Evolutionary conservation across 2,113 vertebrate genomes (phyloP).

Genomic region (Narcine bancroftii): DNA sequence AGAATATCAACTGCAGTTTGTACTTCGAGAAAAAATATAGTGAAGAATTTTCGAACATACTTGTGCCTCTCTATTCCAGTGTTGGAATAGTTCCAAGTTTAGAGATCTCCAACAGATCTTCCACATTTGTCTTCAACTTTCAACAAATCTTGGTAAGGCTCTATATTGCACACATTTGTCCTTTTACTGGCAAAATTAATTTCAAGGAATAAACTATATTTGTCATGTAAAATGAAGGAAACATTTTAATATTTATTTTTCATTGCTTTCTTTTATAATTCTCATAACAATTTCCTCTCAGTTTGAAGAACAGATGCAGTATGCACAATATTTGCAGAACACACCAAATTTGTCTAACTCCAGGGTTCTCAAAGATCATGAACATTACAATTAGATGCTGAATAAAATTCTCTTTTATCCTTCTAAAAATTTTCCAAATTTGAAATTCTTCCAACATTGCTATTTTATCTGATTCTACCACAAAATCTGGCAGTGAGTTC

Average conservation of each 20-base stretch:
- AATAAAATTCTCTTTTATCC: not conserved
- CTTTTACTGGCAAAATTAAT: not conserved
- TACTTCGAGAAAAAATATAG: not conserved
- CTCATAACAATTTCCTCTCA: too few relatives aligned
- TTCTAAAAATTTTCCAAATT: not conserved
- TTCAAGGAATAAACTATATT: not conserved
- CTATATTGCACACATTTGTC: not conserved
- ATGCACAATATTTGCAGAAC: not conserved
- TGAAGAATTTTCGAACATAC: too few relatives aligned
- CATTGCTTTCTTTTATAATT: not conserved
- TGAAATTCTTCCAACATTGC: not conserved
- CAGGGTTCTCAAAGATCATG: not conserved
- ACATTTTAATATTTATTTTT: not conserved
- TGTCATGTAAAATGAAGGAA: not conserved
- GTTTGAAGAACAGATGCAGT: not conserved
- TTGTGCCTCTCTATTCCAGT: not conserved
- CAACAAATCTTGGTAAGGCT: not conserved
- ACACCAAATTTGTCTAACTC: not conserved
- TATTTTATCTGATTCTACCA: not conserved
- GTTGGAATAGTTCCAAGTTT: constrained; percentile 5
- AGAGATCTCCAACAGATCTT: constrained; percentile 17
- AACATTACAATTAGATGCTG: not conserved
- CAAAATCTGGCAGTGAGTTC: too few relatives aligned
- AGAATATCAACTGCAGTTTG: not conserved
- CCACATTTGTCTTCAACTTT: not conserved